Evolutionary conservation across 1,140 invertebrate species (phyloP), one percentile per base, ranked within the genome.

Genomic region (Drosophila jambulina): DNA sequence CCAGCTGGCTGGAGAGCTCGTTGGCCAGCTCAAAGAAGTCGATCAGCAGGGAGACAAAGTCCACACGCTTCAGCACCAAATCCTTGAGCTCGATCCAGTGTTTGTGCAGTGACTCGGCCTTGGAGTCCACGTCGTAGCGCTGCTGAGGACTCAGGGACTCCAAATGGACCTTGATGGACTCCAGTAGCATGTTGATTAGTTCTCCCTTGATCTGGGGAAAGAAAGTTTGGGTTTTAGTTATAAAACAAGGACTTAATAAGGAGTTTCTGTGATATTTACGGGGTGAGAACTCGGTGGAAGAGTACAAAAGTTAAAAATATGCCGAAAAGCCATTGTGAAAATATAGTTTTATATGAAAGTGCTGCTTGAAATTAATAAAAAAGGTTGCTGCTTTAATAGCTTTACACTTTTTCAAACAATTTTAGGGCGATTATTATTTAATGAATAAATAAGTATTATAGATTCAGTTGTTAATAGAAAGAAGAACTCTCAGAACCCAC

Each of bases 11-110:
- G 54, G 94, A 94, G 32, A 97, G 93, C 82, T 95, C 94, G 45
- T 95, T 94, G 36, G 95, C 95, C 27, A 95, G 94, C 82, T 95
- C 94, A 78, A 97, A 96, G 93, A 97, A 97, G 71, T 96, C 95
- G 36, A 96, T 94, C 79, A 97, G 97, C 59, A 95, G 87, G 3
- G 95, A 94, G 29, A 95, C 94, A 12, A 95, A 81, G 67, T 95
- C 94, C 25, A 97, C 94, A 64, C 97, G 94, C 57, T 93, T 94
- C 69, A 96, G 94, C 0, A 97, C 92, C 17, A 95, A 83, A 61
- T 94, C 94, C 71, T 96, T 95, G 1, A 96, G 93, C 42, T 95
- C 93, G 19, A 94, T 93, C 95, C 96, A 97, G 42, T 95, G 94
- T 36, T 95, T 94, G 58, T 94, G 93, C 9, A 97, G 90, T 0